Conservation (phyloP, 2,888 invertebrate genomes). For the Agrilus biguttatus region DNA sequence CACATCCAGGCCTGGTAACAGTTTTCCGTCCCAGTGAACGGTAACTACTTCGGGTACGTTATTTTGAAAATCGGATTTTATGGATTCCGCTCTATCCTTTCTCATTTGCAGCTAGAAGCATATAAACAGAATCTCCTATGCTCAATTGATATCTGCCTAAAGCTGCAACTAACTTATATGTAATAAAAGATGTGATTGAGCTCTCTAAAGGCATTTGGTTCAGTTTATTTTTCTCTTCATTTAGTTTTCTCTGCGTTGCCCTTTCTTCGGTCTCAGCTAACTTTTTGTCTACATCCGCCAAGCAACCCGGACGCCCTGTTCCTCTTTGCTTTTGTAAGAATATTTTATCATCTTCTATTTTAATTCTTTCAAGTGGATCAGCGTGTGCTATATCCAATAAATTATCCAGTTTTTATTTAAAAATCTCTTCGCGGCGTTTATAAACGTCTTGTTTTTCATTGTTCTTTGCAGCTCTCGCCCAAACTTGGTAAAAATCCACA, state of each 20-base stretch:
- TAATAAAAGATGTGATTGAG: conserved; percentile 9
- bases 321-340: conserved; percentile 15
- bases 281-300: conserved; percentile 16
- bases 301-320: conserved; percentile 14
- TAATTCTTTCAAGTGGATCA: conserved; percentile 11
- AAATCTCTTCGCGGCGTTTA: conserved; percentile 5
- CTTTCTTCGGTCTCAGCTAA: conserved; percentile 15
- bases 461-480: conserved; percentile 18
- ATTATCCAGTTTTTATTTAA: conserved; percentile 12
- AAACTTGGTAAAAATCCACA: conserved; percentile 16
- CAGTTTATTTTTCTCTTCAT: conserved; percentile 4
- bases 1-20: conserved; percentile 16
- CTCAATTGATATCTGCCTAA: conserved; percentile 11
- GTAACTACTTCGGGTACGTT: conserved; percentile 17
- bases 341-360: conserved; percentile 16
- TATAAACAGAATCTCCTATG: conserved; percentile 13
- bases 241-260: neutral
- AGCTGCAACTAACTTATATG: conserved; percentile 11
- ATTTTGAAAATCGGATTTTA: conserved; percentile 20
- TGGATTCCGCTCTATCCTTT: conserved; percentile 16
- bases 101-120: conserved; percentile 12
- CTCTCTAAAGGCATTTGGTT: neutral
- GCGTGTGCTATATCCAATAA: conserved; percentile 11
- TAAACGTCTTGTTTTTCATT: conserved; percentile 4
- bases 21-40: conserved; percentile 21